phyloP scores from a whole-genome alignment of 2,797 vertebrate species.

The Caiman crocodilus region DNA sequence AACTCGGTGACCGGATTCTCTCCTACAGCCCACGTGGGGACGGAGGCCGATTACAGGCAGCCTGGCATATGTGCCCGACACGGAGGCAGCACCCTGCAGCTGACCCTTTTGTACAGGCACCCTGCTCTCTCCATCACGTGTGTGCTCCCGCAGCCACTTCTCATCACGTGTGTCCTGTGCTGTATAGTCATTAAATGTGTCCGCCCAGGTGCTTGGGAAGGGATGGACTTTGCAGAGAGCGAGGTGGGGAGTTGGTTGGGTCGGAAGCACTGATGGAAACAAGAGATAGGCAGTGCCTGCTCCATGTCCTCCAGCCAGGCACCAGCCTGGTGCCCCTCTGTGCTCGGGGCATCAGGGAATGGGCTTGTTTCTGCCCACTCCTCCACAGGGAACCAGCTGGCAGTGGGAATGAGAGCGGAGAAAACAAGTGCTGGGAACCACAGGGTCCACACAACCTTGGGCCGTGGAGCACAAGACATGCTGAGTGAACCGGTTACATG shows the following conservation, averaged over 20 bases:
- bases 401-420: not conserved
- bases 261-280: not conserved
- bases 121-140: not conserved
- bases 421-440: not conserved
- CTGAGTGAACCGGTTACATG: not conserved
- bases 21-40: not conserved
- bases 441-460: no score
- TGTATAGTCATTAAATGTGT: not conserved
- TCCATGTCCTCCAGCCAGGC: no score
- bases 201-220: not conserved
- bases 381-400: not conserved
- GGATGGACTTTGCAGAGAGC: not conserved
- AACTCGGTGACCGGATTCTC: not conserved
- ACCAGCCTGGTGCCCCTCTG: not conserved
- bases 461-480: no score
- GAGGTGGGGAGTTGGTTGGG: not conserved
- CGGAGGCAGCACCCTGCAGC: not conserved
- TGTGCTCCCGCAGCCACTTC: not conserved
- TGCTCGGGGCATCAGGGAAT: accelerated
- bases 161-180: not conserved
- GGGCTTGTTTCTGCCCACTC: not conserved
- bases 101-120: not conserved
- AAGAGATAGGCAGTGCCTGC: no score
- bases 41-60: not conserved
- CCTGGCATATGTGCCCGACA: not conserved